Evolutionary conservation across 2,113 vertebrate species (phyloP).

Genomic region (Choloepus hoffmanni): DNA sequence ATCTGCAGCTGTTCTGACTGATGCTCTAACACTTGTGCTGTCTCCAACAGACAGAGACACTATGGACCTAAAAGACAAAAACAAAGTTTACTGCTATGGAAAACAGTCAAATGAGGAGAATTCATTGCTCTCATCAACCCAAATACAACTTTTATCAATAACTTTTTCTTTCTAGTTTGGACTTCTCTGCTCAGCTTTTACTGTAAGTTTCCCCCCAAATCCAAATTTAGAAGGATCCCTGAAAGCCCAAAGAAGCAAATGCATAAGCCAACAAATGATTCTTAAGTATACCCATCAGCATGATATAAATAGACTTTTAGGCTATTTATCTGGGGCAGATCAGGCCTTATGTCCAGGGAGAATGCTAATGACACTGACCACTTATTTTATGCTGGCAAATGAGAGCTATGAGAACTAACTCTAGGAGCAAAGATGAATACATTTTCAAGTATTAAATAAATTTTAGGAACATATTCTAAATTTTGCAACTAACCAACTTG

Average conservation of each 20-base stretch:
- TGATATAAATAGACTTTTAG: conserved; percentile 82
- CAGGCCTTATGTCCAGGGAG: conserved; percentile 68
- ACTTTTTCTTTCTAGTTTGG: not conserved
- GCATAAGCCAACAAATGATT: conserved; percentile 79
- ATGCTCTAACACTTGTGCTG: conserved; percentile 85
- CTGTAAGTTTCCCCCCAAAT: conserved; percentile 36
- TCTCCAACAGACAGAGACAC: conserved; percentile 88
- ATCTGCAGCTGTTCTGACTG: conserved; percentile 87
- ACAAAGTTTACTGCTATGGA: conserved; percentile 23
- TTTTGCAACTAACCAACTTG: conserved; percentile 49
- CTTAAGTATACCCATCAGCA: conserved; percentile 82
- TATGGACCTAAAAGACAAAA: conserved; percentile 85
- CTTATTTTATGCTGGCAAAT: conserved; percentile 35
- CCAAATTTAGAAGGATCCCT: conserved; percentile 30
- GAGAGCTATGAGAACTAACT: not conserved
- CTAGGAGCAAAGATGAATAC: conserved; percentile 2
- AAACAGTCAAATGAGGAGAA: not conserved
- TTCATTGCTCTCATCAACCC: not conserved
- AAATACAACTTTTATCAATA: not conserved
- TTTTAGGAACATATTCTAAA: conserved; percentile 42
- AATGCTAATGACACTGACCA: conserved; percentile 65
- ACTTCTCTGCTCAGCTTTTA: conserved; percentile 7
- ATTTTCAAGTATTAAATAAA: conserved; percentile 25
- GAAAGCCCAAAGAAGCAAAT: conserved; percentile 53
- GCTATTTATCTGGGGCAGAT: conserved; percentile 83